phyloP scores from a whole-genome alignment of 92 coral and sea anemone genomes.

The Palythoa grandiflora region DNA sequence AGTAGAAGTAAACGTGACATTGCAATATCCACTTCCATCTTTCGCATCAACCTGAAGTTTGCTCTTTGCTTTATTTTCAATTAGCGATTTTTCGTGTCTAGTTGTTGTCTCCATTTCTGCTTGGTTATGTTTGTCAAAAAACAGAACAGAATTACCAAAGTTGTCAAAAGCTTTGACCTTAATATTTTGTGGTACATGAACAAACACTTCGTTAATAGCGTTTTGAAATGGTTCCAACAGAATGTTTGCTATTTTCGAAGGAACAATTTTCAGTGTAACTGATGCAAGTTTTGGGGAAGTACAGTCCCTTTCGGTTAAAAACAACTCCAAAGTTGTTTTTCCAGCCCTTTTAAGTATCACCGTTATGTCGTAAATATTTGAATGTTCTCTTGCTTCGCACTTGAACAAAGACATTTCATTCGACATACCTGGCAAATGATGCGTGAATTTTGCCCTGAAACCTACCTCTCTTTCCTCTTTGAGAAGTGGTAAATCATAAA shows the following conservation, averaged over 20 bases:
- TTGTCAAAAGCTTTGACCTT: background rate
- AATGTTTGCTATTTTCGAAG: background rate
- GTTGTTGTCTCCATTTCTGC: background rate
- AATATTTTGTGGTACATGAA: background rate
- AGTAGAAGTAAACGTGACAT: slow-evolving; percentile 18
- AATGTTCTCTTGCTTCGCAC: background rate
- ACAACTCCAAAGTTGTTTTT: slow-evolving; percentile 4
- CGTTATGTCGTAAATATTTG: slow-evolving; percentile 16
- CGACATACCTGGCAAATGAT: background rate
- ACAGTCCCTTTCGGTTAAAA: background rate
- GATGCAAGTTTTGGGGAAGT: background rate
- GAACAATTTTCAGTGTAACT: background rate
- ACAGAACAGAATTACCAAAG: background rate
- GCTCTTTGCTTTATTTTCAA: background rate
- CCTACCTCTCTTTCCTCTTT: slow-evolving; percentile 5
- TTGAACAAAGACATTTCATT: background rate
- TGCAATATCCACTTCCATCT: slow-evolving; percentile 10
- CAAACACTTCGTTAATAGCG: background rate
- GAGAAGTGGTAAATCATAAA: background rate
- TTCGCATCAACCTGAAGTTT: background rate
- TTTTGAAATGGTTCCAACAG: background rate
- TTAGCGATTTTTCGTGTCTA: background rate
- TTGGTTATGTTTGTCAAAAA: background rate
- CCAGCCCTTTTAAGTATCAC: slow-evolving; percentile 18
- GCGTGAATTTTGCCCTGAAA: background rate